These are phyloP conservation scores for Isichthys henryi DNA, from an alignment of 2,113 vertebrate species.

Conservation along the genomic window DNA sequence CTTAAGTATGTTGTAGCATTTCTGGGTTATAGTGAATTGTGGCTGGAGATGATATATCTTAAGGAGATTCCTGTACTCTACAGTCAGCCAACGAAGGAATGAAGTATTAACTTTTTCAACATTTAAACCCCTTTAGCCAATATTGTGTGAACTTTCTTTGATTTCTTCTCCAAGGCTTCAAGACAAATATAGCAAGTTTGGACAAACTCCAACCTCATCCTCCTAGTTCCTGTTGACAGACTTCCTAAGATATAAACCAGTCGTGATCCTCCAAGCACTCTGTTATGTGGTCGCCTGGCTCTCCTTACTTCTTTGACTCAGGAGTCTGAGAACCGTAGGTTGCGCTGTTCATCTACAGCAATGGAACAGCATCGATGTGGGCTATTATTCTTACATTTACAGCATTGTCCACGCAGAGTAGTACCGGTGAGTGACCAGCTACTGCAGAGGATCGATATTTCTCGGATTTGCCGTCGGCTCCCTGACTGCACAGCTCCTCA, in stretches of 20 bases:
- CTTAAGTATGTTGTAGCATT: neutral
- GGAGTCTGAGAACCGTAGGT: constrained; percentile 61
- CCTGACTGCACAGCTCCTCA: constrained; percentile 59
- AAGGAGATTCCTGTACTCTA: neutral
- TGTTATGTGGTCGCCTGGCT: constrained; percentile 65
- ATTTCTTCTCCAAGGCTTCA: constrained; percentile 53
- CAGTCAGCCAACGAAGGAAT: neutral
- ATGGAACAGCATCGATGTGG: constrained; percentile 64
- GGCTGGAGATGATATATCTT: neutral
- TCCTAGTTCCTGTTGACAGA: constrained; percentile 73
- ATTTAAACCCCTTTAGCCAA: neutral
- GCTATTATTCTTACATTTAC: constrained; percentile 79
- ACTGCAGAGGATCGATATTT: constrained; percentile 65
- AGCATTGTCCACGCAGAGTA: constrained; percentile 55
- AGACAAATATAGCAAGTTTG: constrained; percentile 72
- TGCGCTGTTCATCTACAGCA: constrained; percentile 68
- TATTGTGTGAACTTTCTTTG: neutral
- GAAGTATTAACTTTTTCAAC: neutral
- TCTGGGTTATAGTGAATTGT: neutral
- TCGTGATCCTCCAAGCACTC: constrained; percentile 69
- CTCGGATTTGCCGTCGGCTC: constrained; percentile 69
- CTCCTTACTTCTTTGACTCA: constrained; percentile 66
- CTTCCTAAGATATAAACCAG: constrained; percentile 73
- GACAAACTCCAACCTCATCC: constrained; percentile 69
- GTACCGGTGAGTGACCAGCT: constrained; percentile 77